A percentile compares a stretch with the other conserved stretches of the same genome.
These are phyloP conservation scores for Stigmatopora argus DNA, from an alignment of 2,113 vertebrate genomes.

Conservation along the genomic window DNA sequence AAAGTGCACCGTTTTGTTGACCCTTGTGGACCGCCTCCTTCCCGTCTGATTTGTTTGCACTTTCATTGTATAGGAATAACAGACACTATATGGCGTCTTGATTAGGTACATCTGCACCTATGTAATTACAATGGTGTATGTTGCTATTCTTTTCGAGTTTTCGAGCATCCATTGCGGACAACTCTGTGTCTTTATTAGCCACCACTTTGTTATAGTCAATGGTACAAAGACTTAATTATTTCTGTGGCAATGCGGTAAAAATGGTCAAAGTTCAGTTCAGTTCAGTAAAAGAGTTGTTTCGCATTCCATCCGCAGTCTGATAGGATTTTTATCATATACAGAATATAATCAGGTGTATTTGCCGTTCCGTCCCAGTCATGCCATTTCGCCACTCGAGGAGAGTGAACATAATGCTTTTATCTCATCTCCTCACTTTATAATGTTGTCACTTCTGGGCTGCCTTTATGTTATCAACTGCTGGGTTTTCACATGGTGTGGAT, in stretches of 20 bases:
- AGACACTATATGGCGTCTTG: background rate
- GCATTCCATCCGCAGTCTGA: too few relatives aligned
- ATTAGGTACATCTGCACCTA: background rate
- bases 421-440: background rate
- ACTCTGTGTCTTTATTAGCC: background rate
- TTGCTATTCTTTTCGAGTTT: background rate
- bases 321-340: too few relatives aligned
- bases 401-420: too few relatives aligned
- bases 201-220: background rate
- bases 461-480: background rate
- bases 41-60: background rate
- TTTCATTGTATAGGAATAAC: background rate
- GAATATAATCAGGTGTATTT: too few relatives aligned
- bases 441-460: background rate
- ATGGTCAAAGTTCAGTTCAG: too few relatives aligned
- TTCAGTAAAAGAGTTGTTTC: too few relatives aligned
- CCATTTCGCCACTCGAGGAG: too few relatives aligned
- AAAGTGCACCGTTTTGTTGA: background rate
- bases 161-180: background rate
- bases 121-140: background rate
- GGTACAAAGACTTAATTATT: too few relatives aligned
- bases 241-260: too few relatives aligned
- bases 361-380: too few relatives aligned
- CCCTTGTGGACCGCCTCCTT: background rate
- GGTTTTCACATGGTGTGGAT: background rate